Evolutionary conservation across 2,888 invertebrate genomes (phyloP), one percentile per base, ranked within the genome.

Genomic region (Mythimna lalbum): DNA sequence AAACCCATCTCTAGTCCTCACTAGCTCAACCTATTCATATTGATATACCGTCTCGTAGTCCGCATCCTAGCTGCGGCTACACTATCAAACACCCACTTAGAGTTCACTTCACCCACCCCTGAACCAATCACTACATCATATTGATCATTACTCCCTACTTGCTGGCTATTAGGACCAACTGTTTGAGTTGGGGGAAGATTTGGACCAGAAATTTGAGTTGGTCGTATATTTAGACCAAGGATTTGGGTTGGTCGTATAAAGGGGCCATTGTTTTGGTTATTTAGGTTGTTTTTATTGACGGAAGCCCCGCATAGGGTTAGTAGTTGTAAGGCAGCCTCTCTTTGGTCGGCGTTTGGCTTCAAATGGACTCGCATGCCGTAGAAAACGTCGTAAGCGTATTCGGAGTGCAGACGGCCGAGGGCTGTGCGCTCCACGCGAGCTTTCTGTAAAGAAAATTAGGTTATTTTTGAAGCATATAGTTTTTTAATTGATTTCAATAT

Each of bases 71-170:
- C 91, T 0, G 92, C 88, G 0, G 92, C 92, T 0, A 95, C 91
- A 63, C 95, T 95, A 56, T 95, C 95, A 69, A 94, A 95, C 39
- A 95, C 94, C 95, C 95, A 95, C 55, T 92, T 93, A 0, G 93
- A 92, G 49, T 83, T 83, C 2, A 95, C 88, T 74, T 93, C 87
- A 0, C 91, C 92, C 0, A 78, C 82, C 0, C 69, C 80, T 0
- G 73, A 74, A 0, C 95, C 95, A 1, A 95, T 77, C 1, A 87
- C 88, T 2, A 95, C 75, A 74, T 93, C 93, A 68, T 74, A 87
- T 4, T 53, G 66, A 17, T 36, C 78, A 70, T 60, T 74, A 49
- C 12, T 21, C 12, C 0, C n/a, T 1, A 17, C 31, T 17, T 19
- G 5, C 2, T 56, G 78, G 14, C n/a, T 33, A 12, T 55, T 78